Evolutionary conservation across 2,113 vertebrate genomes (phyloP), one percentile per base, ranked within the genome.

Genomic region (Corydoras sp.): DNA sequence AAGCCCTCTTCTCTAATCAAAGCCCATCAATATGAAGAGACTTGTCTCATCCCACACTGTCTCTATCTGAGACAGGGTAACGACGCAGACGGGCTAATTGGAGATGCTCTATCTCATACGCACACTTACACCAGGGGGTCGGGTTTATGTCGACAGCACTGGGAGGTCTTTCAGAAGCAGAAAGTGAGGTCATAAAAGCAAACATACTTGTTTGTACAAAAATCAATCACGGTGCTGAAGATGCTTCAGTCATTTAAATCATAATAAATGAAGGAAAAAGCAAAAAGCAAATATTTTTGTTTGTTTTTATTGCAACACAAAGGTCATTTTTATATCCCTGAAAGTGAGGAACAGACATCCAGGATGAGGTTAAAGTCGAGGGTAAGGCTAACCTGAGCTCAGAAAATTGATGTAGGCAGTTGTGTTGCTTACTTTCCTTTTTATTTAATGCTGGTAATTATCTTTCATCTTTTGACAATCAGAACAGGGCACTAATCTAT

Each of bases 31-130:
- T 70, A 65, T 62, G 10, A 29, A 68, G 54, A 80, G 61, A 31
- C 9, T 32, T 61, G 55, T 72, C 66, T 70, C 54, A 55, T 30
- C 35, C 14, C 30, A 63, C 43, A 59, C 64, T 64, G 29, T 50
- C 43, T 68, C 72, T 74, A 78, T 81, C 71, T 74, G 59, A 66
- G 64, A 35, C 4, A 50, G 73, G 49, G 63, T 73, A 71, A 77
- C 13, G 13, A 53, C 70, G 62, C 51, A 68, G 55, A 51, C 48
- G n/a, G 15, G 65, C 49, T 76, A 81, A 69, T 73, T 77, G 69
- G 75, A 73, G 66, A 70, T 53, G 54, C 29, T 35, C 43, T 51
- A 76, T 66, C 61, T 18, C 54, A 49, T 58, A 32, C 18, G 30
- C 58, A 53, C 68, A 71, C 15, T 48, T 58, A 43, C 35, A 43